Conservation (phyloP, 2,888 invertebrate genomes). For the Drosophila rubida region DNA sequence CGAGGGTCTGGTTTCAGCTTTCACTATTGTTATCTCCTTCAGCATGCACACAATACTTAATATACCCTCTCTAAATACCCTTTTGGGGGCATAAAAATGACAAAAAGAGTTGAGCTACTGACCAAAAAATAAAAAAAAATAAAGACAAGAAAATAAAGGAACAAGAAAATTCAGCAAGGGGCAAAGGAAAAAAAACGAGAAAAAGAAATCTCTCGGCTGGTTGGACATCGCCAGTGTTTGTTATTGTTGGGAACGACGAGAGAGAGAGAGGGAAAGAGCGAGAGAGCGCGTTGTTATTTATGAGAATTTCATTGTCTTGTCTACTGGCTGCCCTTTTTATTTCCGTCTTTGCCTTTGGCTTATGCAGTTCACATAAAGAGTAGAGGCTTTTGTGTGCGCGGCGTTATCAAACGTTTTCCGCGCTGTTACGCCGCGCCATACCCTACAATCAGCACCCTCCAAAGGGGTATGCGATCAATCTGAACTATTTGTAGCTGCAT, state of each 20-base stretch:
- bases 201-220: constrained; percentile 67
- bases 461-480: not conserved
- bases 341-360: constrained; percentile 60
- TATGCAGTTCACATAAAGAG: constrained; percentile 33
- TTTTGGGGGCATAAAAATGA: constrained; percentile 61
- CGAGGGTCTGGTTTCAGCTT: constrained; percentile 5
- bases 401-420: constrained; percentile 78
- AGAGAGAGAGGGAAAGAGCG: not conserved
- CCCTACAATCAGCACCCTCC: not conserved
- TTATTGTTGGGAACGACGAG: constrained; percentile 7
- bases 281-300: constrained; percentile 70
- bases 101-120: constrained; percentile 75
- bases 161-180: constrained; percentile 3
- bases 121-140: constrained; percentile 58
- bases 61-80: constrained; percentile 66
- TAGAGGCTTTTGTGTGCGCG: constrained; percentile 55
- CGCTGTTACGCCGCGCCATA: constrained; percentile 74
- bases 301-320: constrained; percentile 79
- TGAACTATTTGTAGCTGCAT: constrained; percentile 1
- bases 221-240: constrained; percentile 51
- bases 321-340: constrained; percentile 67
- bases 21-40: constrained; percentile 21
- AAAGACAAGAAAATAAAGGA: constrained; percentile 10
- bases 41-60: constrained; percentile 28
- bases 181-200: constrained; percentile 8